Percentiles rank a stretch among this genome's conserved stretches.
These are phyloP conservation scores for Tinea pellionella DNA, from an alignment of 2,888 invertebrate genomes.

Conservation along the genomic window DNA sequence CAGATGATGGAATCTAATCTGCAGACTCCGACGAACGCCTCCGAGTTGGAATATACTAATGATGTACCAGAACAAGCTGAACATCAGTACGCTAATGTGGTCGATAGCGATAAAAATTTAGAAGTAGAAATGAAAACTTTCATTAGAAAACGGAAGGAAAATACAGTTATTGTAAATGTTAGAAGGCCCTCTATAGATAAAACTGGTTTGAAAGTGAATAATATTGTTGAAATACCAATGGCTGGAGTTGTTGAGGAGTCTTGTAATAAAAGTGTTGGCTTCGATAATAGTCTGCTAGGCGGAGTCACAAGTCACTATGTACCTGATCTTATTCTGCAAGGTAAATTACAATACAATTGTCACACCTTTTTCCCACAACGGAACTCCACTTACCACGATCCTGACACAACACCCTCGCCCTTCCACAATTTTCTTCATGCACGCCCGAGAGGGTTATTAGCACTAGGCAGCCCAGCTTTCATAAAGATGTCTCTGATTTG, in stretches of 20 bases:
- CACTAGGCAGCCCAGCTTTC: too few relatives aligned
- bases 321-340: conserved; percentile 82
- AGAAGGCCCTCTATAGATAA: conserved; percentile 11
- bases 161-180: conserved; percentile 53
- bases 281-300: conserved; percentile 71
- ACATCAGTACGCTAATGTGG: conserved; percentile 50
- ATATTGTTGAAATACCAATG: conserved; percentile 67
- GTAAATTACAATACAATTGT: too few relatives aligned
- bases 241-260: conserved; percentile 41
- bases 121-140: conserved; percentile 51
- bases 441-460: too few relatives aligned
- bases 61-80: conserved; percentile 51
- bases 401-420: too few relatives aligned
- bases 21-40: conserved; percentile 83
- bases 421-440: too few relatives aligned
- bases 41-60: conserved; percentile 72
- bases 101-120: conserved; percentile 29
- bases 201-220: not conserved
- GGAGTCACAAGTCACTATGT: conserved; percentile 75
- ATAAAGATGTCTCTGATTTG: too few relatives aligned
- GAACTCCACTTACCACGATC: too few relatives aligned
- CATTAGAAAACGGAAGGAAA: conserved; percentile 46
- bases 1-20: conserved; percentile 68
- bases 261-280: conserved; percentile 35
- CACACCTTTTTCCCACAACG: too few relatives aligned